A percentile compares a stretch with the other conserved stretches of the same genome.
phyloP scores from a whole-genome alignment of 2,113 vertebrate species.

The Rafetus swinhoei region DNA sequence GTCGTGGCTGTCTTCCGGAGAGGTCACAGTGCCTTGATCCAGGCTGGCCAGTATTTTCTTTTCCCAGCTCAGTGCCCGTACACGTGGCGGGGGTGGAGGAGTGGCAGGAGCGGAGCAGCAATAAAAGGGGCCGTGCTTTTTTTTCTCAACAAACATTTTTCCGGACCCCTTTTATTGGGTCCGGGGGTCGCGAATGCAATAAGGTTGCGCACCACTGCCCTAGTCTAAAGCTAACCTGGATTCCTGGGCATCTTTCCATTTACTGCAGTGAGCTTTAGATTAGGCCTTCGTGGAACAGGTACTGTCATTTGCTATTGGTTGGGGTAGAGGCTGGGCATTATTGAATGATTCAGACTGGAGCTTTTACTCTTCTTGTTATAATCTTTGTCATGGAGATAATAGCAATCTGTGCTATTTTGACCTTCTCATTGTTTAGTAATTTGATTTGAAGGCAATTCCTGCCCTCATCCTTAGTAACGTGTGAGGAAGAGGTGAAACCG shows the following conservation, averaged over 20 bases:
- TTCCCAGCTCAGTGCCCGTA: too few species aligned
- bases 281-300: neutral
- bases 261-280: constrained; percentile 19
- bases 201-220: neutral
- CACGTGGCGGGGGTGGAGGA: too few species aligned
- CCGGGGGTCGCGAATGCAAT: too few species aligned
- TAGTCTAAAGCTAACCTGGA: neutral
- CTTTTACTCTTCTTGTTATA: neutral
- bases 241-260: neutral
- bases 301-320: neutral
- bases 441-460: constrained; percentile 47
- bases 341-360: neutral
- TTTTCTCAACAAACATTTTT: too few species aligned
- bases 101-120: too few species aligned
- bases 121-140: too few species aligned
- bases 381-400: constrained; percentile 41
- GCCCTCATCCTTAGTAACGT: constrained; percentile 35
- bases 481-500: constrained; percentile 51
- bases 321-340: neutral
- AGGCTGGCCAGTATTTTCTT: too few species aligned
- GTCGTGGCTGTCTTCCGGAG: too few species aligned
- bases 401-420: constrained; percentile 8
- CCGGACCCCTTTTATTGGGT: too few species aligned
- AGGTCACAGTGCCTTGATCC: too few species aligned
- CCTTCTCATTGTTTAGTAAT: constrained; percentile 47